Conservation (phyloP, 92 coral and sea anemone species). For the Porites rus region DNA sequence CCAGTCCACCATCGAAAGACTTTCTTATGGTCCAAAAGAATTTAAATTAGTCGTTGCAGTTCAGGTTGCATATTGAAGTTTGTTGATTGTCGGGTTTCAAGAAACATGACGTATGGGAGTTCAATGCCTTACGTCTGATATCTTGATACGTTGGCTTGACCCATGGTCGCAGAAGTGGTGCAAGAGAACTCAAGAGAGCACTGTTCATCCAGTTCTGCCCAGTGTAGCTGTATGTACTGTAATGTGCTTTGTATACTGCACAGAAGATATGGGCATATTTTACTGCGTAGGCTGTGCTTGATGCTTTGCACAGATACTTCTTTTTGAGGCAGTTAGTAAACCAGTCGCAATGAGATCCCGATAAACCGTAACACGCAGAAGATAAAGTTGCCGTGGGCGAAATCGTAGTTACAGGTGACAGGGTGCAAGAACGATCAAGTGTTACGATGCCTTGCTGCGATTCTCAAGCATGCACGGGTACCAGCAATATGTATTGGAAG, state of each 20-base stretch:
- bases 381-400: too few relatives aligned
- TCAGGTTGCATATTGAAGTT: background rate
- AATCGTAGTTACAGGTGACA: too few relatives aligned
- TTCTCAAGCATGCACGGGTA: constrained; percentile 78
- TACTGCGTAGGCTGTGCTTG: too few relatives aligned
- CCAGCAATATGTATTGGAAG: constrained; percentile 56
- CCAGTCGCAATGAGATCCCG: too few relatives aligned
- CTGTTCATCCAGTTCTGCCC: too few relatives aligned
- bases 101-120: background rate
- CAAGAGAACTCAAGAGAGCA: background rate
- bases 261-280: too few relatives aligned
- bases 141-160: background rate
- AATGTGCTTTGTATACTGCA: too few relatives aligned
- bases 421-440: too few relatives aligned
- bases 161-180: background rate
- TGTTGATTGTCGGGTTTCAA: background rate
- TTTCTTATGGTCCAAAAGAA: background rate
- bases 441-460: constrained; percentile 17
- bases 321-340: too few relatives aligned
- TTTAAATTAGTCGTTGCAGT: background rate
- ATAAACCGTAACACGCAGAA: too few relatives aligned
- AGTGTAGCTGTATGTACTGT: too few relatives aligned
- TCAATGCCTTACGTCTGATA: background rate
- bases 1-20: background rate
- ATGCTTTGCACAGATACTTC: too few relatives aligned